Percentiles rank a stretch among this genome's conserved stretches.
Conservation (phyloP, 1,140 invertebrate species). For the Orussus abietinus region DNA sequence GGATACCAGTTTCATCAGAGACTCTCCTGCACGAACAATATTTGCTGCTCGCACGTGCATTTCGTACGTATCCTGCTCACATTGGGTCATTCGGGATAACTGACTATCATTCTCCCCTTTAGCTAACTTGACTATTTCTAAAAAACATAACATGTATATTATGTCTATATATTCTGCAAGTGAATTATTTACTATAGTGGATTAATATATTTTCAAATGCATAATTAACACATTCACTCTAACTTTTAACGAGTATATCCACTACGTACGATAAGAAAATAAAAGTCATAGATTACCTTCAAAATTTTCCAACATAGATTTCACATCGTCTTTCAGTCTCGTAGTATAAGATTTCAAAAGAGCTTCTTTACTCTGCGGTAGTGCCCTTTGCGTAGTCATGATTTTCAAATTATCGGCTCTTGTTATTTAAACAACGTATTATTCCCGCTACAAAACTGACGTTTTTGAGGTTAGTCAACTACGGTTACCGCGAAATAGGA, state of each 20-base stretch:
- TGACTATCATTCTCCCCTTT: conserved; percentile 91
- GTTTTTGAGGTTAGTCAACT: too few species aligned
- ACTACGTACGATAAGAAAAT: conserved; percentile 3
- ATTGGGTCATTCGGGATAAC: conserved; percentile 81
- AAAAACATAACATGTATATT: conserved; percentile 47
- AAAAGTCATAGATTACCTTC: conserved; percentile 76
- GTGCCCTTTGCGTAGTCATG: conserved; percentile 58
- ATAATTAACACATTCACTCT: conserved; percentile 1
- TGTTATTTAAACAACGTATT: too few species aligned
- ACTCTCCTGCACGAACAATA: conserved; percentile 92
- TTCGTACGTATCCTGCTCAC: conserved; percentile 93
- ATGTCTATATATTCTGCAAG: too few species aligned
- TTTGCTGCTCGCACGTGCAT: conserved; percentile 95
- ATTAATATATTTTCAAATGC: conserved; percentile 1
- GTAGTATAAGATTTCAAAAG: conserved; percentile 90
- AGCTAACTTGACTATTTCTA: conserved; percentile 90
- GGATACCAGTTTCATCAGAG: conserved; percentile 91
- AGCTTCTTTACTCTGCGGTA: conserved; percentile 91
- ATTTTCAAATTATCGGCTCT: conserved; percentile 26
- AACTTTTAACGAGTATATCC: conserved; percentile 12
- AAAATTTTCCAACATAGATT: conserved; percentile 96
- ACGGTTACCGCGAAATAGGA: too few species aligned
- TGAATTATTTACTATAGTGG: too few species aligned
- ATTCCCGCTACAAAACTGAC: too few species aligned
- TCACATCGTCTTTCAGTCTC: conserved; percentile 90